Evolutionary conservation across 1,140 invertebrate species (phyloP).

Genomic region (Drosophila azteca): DNA sequence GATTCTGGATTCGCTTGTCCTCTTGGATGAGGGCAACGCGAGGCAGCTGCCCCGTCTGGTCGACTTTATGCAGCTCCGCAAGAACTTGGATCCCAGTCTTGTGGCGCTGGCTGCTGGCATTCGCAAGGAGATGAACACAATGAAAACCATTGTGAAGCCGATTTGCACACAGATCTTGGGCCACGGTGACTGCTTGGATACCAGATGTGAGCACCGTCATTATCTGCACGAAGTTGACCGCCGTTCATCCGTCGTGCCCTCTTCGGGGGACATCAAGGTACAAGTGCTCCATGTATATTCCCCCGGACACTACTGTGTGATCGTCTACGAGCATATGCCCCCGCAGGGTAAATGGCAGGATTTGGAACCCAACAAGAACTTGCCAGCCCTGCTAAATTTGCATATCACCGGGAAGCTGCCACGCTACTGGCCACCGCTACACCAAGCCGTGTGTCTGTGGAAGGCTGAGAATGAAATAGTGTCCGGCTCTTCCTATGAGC

Average conservation of each 20-base stretch:
- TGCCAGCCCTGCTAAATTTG: constrained; percentile 9
- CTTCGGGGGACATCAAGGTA: constrained; percentile 43
- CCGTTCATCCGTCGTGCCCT: not conserved
- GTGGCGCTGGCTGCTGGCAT: constrained; percentile 22
- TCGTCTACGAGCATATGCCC: constrained; percentile 41
- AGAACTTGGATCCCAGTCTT: constrained; percentile 32
- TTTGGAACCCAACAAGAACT: not conserved
- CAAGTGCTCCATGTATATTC: constrained; percentile 45
- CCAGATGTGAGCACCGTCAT: constrained; percentile 40
- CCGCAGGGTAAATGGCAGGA: constrained; percentile 15
- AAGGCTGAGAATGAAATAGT: not conserved
- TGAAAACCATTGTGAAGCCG: not conserved
- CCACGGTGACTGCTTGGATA: constrained; percentile 33
- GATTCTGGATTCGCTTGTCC: constrained; percentile 30
- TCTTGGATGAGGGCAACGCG: constrained; percentile 49
- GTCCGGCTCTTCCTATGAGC: constrained; percentile 7
- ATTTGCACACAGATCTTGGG: constrained; percentile 38
- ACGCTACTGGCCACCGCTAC: constrained; percentile 53
- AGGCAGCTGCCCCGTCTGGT: constrained; percentile 57
- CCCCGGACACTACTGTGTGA: constrained; percentile 50
- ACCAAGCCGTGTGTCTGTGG: constrained; percentile 35
- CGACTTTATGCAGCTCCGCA: constrained; percentile 44
- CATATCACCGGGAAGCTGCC: constrained; percentile 13
- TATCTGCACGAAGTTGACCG: constrained; percentile 21
- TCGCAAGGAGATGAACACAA: constrained; percentile 13